Conservation (phyloP, 2,113 vertebrate species). For the Proterorhinus semilunaris region DNA sequence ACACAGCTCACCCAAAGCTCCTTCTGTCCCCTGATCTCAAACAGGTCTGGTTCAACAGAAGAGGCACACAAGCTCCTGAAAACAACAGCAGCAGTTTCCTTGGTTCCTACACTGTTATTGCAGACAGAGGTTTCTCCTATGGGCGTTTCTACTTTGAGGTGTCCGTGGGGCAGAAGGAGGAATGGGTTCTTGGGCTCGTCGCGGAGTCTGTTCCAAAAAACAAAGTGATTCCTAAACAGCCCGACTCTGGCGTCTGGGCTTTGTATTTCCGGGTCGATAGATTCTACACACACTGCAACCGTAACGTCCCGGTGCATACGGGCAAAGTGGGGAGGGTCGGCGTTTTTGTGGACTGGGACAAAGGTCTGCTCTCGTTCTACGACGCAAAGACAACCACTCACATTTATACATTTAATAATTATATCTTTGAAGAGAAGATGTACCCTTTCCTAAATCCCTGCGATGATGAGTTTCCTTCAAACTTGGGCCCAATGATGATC, state of each 20-base stretch:
- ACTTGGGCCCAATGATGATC: slow-evolving; percentile 47
- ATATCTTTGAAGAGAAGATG: slow-evolving; percentile 37
- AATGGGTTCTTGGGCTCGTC: slow-evolving; percentile 60
- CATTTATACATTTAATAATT: slow-evolving; percentile 40
- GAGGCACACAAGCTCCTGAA: not conserved
- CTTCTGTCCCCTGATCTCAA: slow-evolving; percentile 29
- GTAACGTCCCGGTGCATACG: not conserved
- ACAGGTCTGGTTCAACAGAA: slow-evolving; percentile 29
- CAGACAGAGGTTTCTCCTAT: slow-evolving; percentile 15
- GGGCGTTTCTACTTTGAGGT: slow-evolving; percentile 62
- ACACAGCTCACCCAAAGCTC: slow-evolving; percentile 46
- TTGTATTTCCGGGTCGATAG: slow-evolving; percentile 35
- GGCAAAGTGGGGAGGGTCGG: slow-evolving; percentile 46
- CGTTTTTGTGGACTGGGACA: slow-evolving; percentile 48
- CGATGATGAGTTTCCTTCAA: slow-evolving; percentile 54
- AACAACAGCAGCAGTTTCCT: not conserved
- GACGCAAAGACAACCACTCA: slow-evolving; percentile 6
- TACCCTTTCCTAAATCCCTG: slow-evolving; percentile 60
- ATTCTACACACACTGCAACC: not conserved
- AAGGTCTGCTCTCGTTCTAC: slow-evolving; percentile 45
- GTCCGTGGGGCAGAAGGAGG: slow-evolving; percentile 40
- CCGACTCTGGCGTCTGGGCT: slow-evolving; percentile 45
- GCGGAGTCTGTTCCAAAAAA: slow-evolving; percentile 23
- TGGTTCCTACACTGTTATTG: slow-evolving; percentile 29
- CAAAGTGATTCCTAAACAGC: not conserved